Base-by-base conservation (phyloP, 2,113 vertebrate genomes). In the Lepidothrix coronata region DNA sequence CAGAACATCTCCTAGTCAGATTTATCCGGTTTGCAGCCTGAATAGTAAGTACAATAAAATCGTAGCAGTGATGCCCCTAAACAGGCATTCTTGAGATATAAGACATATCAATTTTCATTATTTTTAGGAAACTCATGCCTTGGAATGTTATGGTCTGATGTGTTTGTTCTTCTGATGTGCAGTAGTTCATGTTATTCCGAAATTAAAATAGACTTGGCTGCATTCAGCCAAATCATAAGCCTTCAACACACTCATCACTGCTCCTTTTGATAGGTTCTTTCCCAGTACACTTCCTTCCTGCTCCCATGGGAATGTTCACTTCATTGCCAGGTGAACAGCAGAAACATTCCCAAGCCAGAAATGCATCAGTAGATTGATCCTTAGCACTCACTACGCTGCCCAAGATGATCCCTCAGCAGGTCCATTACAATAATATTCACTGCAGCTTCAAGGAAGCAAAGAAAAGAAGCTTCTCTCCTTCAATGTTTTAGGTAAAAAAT, bases 201-300 rank as follows among this genome's bases (percentile, higher is more conserved):
- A 65, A 46, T 63, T 67, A 55, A 76, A 61, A 55, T 51, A 51
- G 44, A 48, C 44, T 35, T 80, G 44, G 8, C 54, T 73, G 59
- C 23, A 3, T 68, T 16, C 8, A 57, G 41, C 5, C 68, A 68
- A 28, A 68, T 59, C 30, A 37, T 4, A 10, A 55, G 7, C 59
- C 10, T 62, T 46, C 31, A 58, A 9, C 3, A 80, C 37, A 17
- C 17, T 81, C 11, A 12, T 66, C 72, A 76, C 7, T 63, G 66
- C 14, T 68, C 7, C 14, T 41, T 79, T 68, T 41, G 16, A 1
- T 24, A 4, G 4, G 11, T 63, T 73, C 35, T 83, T 80, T 80
- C 20, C 12, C 28, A n/a, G 8, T 27, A 17, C 2, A 1, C 5
- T 33, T 41, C 16, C 1, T 2, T 73, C 35, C 14, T 68, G 44